Base-by-base conservation (phyloP, 1,140 invertebrate genomes). In the Pinna nobilis region DNA sequence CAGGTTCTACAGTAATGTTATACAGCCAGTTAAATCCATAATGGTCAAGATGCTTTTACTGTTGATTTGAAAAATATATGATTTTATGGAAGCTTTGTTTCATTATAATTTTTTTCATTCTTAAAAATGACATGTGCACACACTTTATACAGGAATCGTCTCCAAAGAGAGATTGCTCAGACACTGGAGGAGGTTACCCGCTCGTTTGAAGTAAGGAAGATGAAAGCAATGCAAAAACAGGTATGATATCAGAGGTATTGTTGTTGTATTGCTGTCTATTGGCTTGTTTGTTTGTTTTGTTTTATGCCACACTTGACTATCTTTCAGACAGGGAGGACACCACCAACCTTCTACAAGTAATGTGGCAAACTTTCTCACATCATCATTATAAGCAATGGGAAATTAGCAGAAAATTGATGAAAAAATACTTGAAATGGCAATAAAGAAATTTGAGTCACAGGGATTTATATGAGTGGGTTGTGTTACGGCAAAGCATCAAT, bases 101-200 rank as follows among this genome's bases (percentile, higher is more conserved):
- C 35, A 61, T 13, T 28, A 1, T n/a, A 70, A 28, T 1, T 7
- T 4, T 9, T 47, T 15, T 61, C 28, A 4, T 39, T n/a, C 23
- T 15, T 35, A 47, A 63, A 28, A 65, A 65, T 15, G n/a, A n/a
- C n/a, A n/a, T n/a, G n/a, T n/a, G n/a, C n/a, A n/a, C n/a, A n/a
- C n/a, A n/a, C n/a, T 59, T n/a, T 59, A 20, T 59, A 30, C 63
- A 87, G 85, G 50, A 82, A 84, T 47, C 80, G 79, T 23, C 74
- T 85, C 57, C 77, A 86, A 23, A 75, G 80, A 60, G 84, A 87
- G 61, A 81, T 85, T 23, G 78, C 65, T 5, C 86, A 87, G 67
- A 79, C 79, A 28, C 53, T 87, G 9, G 81, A 85, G 61, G 80
- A 86, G n/a, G 74, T 79, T 1, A 61, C 70, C 20, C 68, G 79